Base-by-base conservation (phyloP, 1,140 invertebrate species). In the Bombus haemorrhoidalis region DNA sequence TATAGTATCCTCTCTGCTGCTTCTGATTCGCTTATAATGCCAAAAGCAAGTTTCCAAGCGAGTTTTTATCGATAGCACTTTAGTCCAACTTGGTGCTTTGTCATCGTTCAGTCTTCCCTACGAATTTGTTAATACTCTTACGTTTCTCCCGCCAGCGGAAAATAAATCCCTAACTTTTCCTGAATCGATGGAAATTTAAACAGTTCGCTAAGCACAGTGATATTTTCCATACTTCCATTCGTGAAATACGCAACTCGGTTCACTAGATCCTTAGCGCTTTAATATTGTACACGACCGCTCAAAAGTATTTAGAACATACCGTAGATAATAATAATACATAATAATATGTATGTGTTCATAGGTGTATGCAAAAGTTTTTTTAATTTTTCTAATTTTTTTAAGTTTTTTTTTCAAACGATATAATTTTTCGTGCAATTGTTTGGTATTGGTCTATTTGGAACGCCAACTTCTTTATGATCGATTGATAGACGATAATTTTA, bases 11-110 rank as follows among this genome's bases (percentile, higher is more conserved):
- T 73, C 69, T 74, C 53, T 37, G 59, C 71, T 69, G 74, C 75
- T 74, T 78, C 15, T 37, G 76, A 76, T 81, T 72, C 84, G 76
- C 81, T 89, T 88, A 88, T 74, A 64, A 87, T 86, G 86, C 83
- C 78, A 64, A 32, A 43, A 74, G 83, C 75, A 62, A 85, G 78
- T 79, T 83, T 66, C 37, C 72, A 72, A 39, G 53, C 47, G 77
- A 89, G 68, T 87, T 81, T 73, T 78, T 71, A 86, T 85, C 59
- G 81, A 78, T 75, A 79, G 64, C 80, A 84, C 73, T 90, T 85
- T 62, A 6, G 15, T 43, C 32, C 72, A 62, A 69, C 37, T 77
- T 41, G 57, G 57, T 79, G 82, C 74, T 84, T 66, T 39, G 75
- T 87, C 85, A 79, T 68, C 53, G 68, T 73, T 80, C 83, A 25